Evolutionary conservation across 2,888 invertebrate genomes (phyloP), one percentile per base, ranked within the genome.

Genomic region (Vesta saturnalis): DNA sequence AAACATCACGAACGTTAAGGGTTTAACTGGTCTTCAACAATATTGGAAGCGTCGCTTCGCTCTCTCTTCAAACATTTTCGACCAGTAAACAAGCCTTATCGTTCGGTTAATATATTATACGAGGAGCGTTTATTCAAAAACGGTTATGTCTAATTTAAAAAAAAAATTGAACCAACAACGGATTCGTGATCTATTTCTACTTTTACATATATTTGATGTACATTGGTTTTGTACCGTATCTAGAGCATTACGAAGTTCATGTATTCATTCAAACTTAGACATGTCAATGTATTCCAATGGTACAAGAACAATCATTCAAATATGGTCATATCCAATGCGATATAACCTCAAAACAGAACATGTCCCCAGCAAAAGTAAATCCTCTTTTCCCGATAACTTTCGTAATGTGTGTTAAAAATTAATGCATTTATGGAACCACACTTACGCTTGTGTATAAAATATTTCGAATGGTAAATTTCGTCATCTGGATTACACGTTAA

Each of bases 101-200:
- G n/a, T n/a, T n/a, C n/a, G n/a, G n/a, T n/a, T n/a, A n/a, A n/a
- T n/a, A n/a, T n/a, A n/a, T n/a, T n/a, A n/a, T n/a, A 5, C 10
- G n/a, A 43, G 43, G 43, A 43, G 43, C 43, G n/a, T 43, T 43
- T 43, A 43, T 43, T 43, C 43, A 43, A 43, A 43, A 10, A 43
- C 43, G 43, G 43, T 43, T 12, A 43, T 8, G 30, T 30, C 30
- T 10, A 30, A 30, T n/a, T 30, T 30, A 6, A 30, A 43, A 43
- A n/a, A 43, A 43, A 43, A 43, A 43, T 43, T 43, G 43, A 43
- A 43, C 43, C 43, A n/a, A 43, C 43, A 43, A 43, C 43, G 43
- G 43, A 43, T 43, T 43, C 14, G 43, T 43, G 43, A 5, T 43
- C 12, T 43, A 43, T 43, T 43, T 43, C 14, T 43, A 43, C 43